Percentiles rank a stretch among this genome's conserved stretches.
These are phyloP conservation scores for Papilio gigon DNA, from an alignment of 2,888 invertebrate genomes.

Conservation along the genomic window DNA sequence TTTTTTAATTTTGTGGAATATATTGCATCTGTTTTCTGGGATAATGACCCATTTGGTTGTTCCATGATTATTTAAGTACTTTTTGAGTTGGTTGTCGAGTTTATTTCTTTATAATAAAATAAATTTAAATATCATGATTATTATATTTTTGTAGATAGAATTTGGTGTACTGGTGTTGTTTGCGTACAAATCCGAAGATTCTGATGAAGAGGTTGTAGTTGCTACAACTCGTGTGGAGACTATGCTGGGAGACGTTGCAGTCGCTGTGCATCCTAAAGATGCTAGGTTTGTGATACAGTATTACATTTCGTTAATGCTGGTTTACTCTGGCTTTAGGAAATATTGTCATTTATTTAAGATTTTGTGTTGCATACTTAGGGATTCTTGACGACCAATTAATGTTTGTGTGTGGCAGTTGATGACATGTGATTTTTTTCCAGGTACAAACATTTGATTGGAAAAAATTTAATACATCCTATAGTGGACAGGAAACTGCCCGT, in stretches of 20 bases:
- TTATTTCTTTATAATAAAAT: no score
- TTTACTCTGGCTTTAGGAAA: no score
- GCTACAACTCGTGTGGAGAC: constrained; percentile 99
- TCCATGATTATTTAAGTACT: no score
- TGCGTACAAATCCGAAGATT: constrained; percentile 91
- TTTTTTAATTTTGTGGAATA: no score
- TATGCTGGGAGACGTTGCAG: constrained; percentile 98
- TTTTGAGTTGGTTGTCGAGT: no score
- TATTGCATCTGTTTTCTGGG: no score
- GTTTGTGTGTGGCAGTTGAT: no score
- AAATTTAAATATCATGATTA: no score
- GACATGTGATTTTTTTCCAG: constrained; percentile 56
- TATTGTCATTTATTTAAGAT: no score
- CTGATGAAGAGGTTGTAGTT: constrained; percentile 92
- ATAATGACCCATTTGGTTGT: no score
- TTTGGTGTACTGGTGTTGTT: constrained; percentile 97
- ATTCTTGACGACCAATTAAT: no score
- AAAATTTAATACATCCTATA: constrained; percentile 94
- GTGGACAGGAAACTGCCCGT: constrained; percentile 91
- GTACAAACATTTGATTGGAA: constrained; percentile 92
- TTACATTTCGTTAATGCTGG: neutral
- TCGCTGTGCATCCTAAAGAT: constrained; percentile 98
- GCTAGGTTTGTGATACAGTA: constrained; percentile 73
- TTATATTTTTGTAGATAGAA: constrained; percentile 90
- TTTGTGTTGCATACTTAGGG: no score